A percentile compares a stretch with the other conserved stretches of the same genome.
phyloP scores from a whole-genome alignment of 2,113 vertebrate genomes.

The Actinemys pallida region DNA sequence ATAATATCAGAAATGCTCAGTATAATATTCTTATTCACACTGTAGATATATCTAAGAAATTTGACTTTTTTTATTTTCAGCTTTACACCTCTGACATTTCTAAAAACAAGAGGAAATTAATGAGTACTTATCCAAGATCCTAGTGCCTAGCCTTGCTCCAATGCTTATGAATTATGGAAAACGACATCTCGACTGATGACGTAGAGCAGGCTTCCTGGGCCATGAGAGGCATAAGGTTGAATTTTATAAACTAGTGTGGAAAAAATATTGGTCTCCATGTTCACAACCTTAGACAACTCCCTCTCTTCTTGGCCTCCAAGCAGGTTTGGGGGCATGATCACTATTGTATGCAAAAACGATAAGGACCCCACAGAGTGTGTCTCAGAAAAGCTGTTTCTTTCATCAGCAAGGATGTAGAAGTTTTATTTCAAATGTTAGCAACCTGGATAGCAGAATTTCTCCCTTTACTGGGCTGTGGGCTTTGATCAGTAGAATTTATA shows the following conservation, averaged over 20 bases:
- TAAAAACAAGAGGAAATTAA: constrained; percentile 69
- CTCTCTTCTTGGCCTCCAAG: fast-evolving
- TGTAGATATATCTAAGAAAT: constrained; percentile 65
- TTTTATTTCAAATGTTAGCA: not conserved
- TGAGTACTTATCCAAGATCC: constrained; percentile 60
- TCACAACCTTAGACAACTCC: not conserved
- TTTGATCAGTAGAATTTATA: not conserved
- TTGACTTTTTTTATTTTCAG: constrained; percentile 69
- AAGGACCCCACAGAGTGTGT: not conserved
- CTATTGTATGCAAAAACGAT: not conserved
- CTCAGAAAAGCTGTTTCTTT: not conserved
- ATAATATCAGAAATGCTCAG: constrained; percentile 66
- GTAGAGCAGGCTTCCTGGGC: not conserved
- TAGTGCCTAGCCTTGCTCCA: constrained; percentile 64
- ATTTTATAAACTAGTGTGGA: not conserved
- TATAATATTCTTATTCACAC: constrained; percentile 61
- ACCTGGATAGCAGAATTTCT: not conserved
- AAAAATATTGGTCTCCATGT: not conserved
- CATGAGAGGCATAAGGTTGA: not conserved
- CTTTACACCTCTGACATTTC: constrained; percentile 73
- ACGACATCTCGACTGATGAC: constrained; percentile 59
- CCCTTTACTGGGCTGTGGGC: not conserved
- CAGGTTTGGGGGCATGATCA: not conserved
- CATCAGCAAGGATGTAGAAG: not conserved
- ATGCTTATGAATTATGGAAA: constrained; percentile 72